phyloP scores from a whole-genome alignment of 1,140 invertebrate genomes.

The Papilio xuthus region DNA sequence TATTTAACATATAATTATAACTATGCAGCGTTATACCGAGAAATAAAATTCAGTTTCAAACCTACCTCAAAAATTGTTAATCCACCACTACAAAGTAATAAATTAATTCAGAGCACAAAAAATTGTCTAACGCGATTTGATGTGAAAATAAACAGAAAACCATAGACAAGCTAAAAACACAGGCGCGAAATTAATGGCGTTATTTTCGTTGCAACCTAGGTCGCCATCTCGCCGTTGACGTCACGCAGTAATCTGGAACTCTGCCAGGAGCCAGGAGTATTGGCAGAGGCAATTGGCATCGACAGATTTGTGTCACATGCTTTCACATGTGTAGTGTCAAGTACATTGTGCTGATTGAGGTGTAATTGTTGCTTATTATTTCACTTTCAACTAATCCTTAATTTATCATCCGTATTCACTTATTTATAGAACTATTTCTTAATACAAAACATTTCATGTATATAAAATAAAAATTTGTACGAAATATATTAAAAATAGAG shows the following conservation, averaged over 20 bases:
- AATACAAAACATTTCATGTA: too few species aligned
- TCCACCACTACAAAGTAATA: neutral
- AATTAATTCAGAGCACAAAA: slow-evolving; percentile 18
- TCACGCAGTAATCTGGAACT: slow-evolving; percentile 29
- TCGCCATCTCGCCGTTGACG: slow-evolving; percentile 13
- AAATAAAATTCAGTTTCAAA: neutral
- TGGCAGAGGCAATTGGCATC: slow-evolving; percentile 43
- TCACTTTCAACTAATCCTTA: too few species aligned
- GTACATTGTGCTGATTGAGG: slow-evolving; percentile 25
- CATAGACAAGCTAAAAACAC: slow-evolving; percentile 23
- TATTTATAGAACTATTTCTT: too few species aligned
- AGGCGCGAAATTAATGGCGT: slow-evolving; percentile 27
- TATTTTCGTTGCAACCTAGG: slow-evolving; percentile 34
- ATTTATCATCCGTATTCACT: too few species aligned
- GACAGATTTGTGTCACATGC: slow-evolving; percentile 41
- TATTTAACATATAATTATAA: too few species aligned
- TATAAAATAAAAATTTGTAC: too few species aligned
- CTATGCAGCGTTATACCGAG: neutral
- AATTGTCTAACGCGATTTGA: slow-evolving; percentile 8
- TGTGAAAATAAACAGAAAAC: slow-evolving; percentile 31
- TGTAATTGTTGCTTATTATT: slow-evolving; percentile 37
- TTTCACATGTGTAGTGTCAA: slow-evolving; percentile 19
- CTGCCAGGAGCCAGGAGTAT: slow-evolving; percentile 39
- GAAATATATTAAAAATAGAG: neutral
- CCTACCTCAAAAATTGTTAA: neutral